Evolutionary conservation across 2,797 vertebrate species (phyloP), one percentile per base, ranked within the genome.

Genomic region (Eulemur coronatus): DNA sequence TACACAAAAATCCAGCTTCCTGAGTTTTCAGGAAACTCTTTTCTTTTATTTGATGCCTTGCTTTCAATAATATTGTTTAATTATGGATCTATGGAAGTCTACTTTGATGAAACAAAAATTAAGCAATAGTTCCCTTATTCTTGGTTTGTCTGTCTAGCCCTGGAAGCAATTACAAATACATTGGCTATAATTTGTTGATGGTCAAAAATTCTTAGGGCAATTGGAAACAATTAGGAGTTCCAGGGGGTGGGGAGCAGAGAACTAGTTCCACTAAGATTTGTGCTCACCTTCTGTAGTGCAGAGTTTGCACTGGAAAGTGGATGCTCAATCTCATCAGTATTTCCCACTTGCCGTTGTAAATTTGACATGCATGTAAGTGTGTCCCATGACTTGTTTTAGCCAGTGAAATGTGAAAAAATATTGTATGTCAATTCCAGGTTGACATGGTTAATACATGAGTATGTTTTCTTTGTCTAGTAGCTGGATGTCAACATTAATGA

Each of bases 101-200:
- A 57, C n/a, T 91, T 93, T 78, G 73, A 96, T 92, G 33, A 80
- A 72, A 59, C 2, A 84, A 82, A 65, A 50, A 78, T 79, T 82
- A 76, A 91, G 17, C 43, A 63, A 67, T 84, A 52, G 14, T 13
- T 89, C 57, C 26, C 38, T 94, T 93, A 48, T 91, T 94, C n/a
- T 80, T 91, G 48, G 43, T 70, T 26, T 72, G 8, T 46, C 57
- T 93, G 35, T 41, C 38, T 95, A 89, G 41, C 48, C n/a, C 70
- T 95, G 41, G 85, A 84, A 97, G 18, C 78, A 92, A 78, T 84
- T 91, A 78, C 50, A 95, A 91, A 84, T 91, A 65, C 7, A 86
- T 94, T 41, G 85, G 20, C 46, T 91, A 35, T 93, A 48, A 94
- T 94, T 95, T 85, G 38, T 82, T 89, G 85, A 94, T 89, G 41